phyloP scores from a whole-genome alignment of 2,797 vertebrate genomes.

The Neostethus bicornis region DNA sequence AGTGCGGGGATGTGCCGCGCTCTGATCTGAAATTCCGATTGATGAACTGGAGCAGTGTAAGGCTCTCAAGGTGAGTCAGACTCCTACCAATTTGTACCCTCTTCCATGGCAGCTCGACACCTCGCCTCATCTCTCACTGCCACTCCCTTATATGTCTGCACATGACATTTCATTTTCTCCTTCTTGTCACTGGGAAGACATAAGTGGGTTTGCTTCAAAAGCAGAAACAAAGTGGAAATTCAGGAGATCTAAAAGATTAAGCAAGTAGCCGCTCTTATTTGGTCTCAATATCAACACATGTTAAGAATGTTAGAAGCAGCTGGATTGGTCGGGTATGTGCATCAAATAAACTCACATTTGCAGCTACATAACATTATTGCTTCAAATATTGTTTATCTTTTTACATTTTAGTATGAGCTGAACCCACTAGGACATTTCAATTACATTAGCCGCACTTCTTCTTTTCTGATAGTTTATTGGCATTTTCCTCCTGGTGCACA shows the following conservation, averaged over 20 bases:
- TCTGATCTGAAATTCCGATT: conserved; percentile 76
- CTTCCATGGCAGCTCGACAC: conserved; percentile 46
- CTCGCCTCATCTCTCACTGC: conserved; percentile 55
- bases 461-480: conserved; percentile 13
- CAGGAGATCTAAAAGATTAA: conserved; percentile 41
- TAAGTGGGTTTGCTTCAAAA: conserved; percentile 30
- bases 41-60: conserved; percentile 66
- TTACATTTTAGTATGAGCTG: conserved; percentile 1
- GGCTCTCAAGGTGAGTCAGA: conserved; percentile 72
- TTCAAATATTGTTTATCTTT: background rate
- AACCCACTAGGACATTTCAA: conserved; percentile 6
- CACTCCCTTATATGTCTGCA: conserved; percentile 51
- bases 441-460: conserved; percentile 6
- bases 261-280: conserved; percentile 28
- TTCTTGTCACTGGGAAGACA: conserved; percentile 38
- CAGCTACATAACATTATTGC: background rate
- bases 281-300: conserved; percentile 12
- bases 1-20: conserved; percentile 49
- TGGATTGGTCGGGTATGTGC: background rate
- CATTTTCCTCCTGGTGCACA: conserved; percentile 11
- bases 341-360: conserved; percentile 8
- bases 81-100: conserved; percentile 57
- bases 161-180: conserved; percentile 57
- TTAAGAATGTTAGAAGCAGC: conserved; percentile 8
- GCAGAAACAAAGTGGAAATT: conserved; percentile 49